Base-by-base conservation (phyloP, 2,113 vertebrate genomes). In the Hucho hucho region DNA sequence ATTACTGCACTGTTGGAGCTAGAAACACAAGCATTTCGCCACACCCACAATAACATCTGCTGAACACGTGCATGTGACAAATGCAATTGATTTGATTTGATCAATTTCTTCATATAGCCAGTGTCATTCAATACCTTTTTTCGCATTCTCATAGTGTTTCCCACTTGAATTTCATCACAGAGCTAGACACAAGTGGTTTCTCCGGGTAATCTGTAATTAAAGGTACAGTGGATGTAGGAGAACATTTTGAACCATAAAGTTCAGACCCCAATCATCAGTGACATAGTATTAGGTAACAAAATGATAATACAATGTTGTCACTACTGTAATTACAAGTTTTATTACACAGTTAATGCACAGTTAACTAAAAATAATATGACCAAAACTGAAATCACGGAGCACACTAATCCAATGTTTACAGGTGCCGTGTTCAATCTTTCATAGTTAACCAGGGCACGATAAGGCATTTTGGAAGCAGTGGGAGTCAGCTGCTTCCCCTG, bases 121-220 rank as follows among this genome's bases (percentile, higher is more conserved):
- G n/a, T 71, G 47, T 87, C 86, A 84, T 76, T 85, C 80, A 72
- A 74, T 76, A 84, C 63, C 77, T n/a, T 58, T 58, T 69, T 69
- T 82, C 64, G 29, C 83, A 76, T 76, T 86, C 79, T 84, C 83
- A 72, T 77, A 86, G 86, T 75, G 74, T 79, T 77, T n/a, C 79
- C 76, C 82, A 84, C 84, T 87, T 89, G 89, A 89, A 86, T 88
- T 75, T 69, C 6, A 87, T 89, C 84, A 85, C 49, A 74, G 6
- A 70, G 82, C 7, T 70, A 84, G 79, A 80, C 79, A 13, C 14
- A 80, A 80, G 77, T 32, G 9, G 72, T 78, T 85, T 79, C 79
- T 80, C 75, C 61, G 71, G 79, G 75, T 69, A 75, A 81, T 86
- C 87, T 84, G 76, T 86, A 89, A 91, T 90, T 88, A 87, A 89